These are phyloP conservation scores for Neopipo cinnamomea DNA, from an alignment of 2,113 vertebrate genomes.

Conservation along the genomic window DNA sequence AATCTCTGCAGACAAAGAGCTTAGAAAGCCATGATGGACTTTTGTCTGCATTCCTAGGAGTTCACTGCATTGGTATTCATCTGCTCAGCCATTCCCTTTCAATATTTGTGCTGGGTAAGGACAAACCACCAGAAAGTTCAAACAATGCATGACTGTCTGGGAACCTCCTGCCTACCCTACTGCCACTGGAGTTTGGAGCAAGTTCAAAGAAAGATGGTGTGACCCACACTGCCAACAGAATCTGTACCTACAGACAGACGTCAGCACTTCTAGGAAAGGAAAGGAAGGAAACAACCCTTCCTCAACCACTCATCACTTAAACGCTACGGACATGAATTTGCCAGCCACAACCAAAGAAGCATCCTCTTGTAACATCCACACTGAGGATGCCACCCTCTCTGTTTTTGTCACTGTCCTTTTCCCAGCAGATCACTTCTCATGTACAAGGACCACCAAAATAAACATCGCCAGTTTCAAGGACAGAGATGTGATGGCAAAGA, in stretches of 20 bases:
- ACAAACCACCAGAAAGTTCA: not conserved
- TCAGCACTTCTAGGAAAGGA: not conserved
- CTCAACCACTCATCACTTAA: not conserved
- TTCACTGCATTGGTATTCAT: not conserved
- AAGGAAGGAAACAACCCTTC: not conserved
- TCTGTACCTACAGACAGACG: not conserved
- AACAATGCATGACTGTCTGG: not conserved
- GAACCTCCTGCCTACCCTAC: not conserved
- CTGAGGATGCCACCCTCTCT: not conserved
- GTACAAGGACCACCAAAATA: not conserved
- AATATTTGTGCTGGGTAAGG: not conserved
- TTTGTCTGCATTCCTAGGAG: constrained; percentile 8
- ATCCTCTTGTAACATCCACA: not conserved
- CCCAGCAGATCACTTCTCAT: not conserved
- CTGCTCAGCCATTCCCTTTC: constrained; percentile 2
- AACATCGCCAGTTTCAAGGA: not conserved
- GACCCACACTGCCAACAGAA: not conserved
- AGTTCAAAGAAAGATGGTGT: not conserved
- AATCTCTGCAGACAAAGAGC: not conserved
- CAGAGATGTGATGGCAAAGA: not conserved
- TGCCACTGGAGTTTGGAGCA: not conserved
- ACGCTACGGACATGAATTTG: not conserved
- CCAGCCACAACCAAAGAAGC: not conserved
- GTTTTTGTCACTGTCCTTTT: not conserved
- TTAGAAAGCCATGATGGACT: not conserved